phyloP scores from a whole-genome alignment of 1,140 invertebrate genomes.

The Apocrypta bakeri region DNA sequence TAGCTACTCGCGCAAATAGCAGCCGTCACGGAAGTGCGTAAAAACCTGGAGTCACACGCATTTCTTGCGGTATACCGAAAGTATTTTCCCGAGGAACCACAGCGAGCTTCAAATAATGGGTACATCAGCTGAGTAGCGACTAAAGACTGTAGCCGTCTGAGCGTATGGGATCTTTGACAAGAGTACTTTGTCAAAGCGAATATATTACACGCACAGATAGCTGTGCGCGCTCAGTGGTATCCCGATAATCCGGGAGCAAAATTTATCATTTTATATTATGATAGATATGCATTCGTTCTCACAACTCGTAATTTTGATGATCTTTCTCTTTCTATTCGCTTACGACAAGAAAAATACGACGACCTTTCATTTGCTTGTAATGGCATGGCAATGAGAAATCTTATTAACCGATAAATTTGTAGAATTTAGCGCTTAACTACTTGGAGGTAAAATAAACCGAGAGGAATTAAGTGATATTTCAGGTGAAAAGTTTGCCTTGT shows the following conservation, averaged over 20 bases:
- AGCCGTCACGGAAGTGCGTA: no score
- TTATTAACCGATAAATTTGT: not conserved
- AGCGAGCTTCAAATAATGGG: no score
- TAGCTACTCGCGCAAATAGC: not conserved
- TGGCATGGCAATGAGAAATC: not conserved
- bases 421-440: not conserved
- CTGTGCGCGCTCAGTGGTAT: not conserved
- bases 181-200: not conserved
- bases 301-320: no score
- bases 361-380: not conserved
- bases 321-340: no score
- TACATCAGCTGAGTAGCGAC: not conserved
- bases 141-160: not conserved
- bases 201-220: not conserved
- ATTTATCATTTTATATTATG: not conserved
- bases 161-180: not conserved
- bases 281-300: not conserved
- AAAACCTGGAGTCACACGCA: no score
- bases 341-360: no score
- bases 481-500: not conserved
- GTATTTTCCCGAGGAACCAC: no score
- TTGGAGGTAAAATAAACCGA: not conserved
- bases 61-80: no score
- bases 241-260: slow-evolving; percentile 6
- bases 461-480: slow-evolving; percentile 19